These are phyloP conservation scores for Ptilorrhoa leucosticta DNA, from an alignment of 2,113 vertebrate species.

Conservation along the genomic window DNA sequence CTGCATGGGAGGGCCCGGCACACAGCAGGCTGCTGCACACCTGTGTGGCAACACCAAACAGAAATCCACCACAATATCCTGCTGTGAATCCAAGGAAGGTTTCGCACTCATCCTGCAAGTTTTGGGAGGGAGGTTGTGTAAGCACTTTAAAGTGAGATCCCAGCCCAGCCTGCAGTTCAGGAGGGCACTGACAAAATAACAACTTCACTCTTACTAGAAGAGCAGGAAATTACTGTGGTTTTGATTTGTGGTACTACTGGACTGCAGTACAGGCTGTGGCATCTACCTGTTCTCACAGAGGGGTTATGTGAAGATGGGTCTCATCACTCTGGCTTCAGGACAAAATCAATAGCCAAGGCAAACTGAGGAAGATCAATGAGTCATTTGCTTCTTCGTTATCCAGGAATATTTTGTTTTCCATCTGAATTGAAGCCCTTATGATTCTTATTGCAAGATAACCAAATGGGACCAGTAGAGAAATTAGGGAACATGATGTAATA, in stretches of 20 bases:
- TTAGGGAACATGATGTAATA: conserved; percentile 59
- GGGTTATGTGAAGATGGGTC: not conserved
- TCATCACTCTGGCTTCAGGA: not conserved
- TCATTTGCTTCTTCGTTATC: not conserved
- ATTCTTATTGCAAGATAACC: conserved; percentile 40
- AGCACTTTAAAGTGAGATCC: not conserved
- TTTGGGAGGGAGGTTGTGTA: not conserved
- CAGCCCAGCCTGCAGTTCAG: not conserved
- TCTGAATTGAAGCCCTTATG: not conserved
- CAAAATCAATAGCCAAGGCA: not conserved
- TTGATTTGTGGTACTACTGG: not conserved
- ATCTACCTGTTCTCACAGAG: not conserved
- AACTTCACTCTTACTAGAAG: not conserved
- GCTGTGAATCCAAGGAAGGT: not conserved
- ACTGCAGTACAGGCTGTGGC: not conserved
- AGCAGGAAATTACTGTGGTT: not conserved
- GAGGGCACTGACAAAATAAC: not conserved
- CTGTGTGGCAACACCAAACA: accelerated
- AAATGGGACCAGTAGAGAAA: conserved; percentile 31
- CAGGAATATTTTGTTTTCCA: not conserved
- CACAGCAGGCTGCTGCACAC: not conserved
- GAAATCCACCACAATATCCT: not conserved
- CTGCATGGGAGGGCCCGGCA: not conserved
- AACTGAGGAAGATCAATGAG: not conserved
- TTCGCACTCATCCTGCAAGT: not conserved